A percentile compares a stretch with the other conserved stretches of the same genome.
Conservation (phyloP, 2,113 vertebrate species). For the Pelvicachromis taeniatus region DNA sequence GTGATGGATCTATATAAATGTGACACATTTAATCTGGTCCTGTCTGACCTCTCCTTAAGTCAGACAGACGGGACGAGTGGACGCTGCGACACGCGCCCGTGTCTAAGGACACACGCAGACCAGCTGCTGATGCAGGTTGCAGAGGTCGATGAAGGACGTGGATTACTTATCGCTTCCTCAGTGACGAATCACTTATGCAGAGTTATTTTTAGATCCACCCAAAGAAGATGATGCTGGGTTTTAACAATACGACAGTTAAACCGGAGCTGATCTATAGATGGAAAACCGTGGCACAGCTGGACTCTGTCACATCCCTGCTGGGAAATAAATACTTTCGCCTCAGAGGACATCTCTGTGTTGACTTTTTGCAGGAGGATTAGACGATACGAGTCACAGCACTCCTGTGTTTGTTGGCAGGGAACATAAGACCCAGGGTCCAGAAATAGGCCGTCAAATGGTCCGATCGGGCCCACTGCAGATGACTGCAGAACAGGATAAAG, state of each 20-base stretch:
- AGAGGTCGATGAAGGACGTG: neutral
- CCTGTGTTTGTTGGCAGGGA: neutral
- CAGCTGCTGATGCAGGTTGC: neutral
- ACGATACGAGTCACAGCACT: neutral
- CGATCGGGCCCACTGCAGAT: accelerated
- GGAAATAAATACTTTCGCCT: neutral
- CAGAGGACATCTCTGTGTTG: neutral
- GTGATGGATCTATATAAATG: conserved; percentile 39
- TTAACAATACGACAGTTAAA: neutral
- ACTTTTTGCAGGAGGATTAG: neutral
- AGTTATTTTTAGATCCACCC: neutral
- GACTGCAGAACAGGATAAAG: accelerated
- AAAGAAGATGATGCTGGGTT: neutral
- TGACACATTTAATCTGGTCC: conserved; percentile 45
- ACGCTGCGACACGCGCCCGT: neutral
- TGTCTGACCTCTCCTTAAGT: conserved; percentile 1
- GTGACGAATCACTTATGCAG: neutral
- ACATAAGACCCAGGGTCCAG: neutral
- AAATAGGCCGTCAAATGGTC: neutral
- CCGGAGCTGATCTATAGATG: neutral
- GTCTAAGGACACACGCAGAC: neutral
- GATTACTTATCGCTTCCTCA: neutral
- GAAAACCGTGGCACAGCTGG: neutral
- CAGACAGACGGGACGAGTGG: neutral
- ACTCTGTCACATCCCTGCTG: neutral